A percentile compares a stretch with the other conserved stretches of the same genome.
Evolutionary conservation across 2,113 vertebrate genomes (phyloP).

Genomic region (Ceyx melanurus): DNA sequence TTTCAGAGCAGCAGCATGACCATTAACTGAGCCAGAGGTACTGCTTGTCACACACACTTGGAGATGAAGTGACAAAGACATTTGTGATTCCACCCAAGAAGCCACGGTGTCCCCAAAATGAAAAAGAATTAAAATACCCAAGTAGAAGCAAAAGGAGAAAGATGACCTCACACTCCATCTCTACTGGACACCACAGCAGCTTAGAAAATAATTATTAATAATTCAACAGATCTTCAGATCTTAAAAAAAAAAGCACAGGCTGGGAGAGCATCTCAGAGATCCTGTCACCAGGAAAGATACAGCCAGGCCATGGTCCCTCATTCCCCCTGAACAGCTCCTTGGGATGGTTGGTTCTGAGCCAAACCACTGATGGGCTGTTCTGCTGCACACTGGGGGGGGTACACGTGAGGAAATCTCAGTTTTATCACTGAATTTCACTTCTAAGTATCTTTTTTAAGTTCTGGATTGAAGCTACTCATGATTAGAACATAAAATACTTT

Average conservation of each 20-base stretch:
- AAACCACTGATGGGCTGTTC: neutral
- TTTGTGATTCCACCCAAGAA: neutral
- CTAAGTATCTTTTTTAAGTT: neutral
- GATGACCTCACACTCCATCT: accelerated
- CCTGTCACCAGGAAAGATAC: neutral
- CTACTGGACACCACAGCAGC: neutral
- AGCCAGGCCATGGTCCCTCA: neutral
- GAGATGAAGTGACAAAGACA: neutral
- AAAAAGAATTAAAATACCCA: neutral
- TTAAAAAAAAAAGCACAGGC: neutral
- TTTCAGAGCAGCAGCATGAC: neutral
- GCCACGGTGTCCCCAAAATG: neutral
- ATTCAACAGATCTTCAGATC: neutral
- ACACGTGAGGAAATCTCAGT: neutral
- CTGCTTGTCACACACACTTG: neutral
- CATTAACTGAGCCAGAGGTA: neutral
- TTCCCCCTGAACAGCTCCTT: neutral
- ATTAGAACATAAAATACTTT: neutral
- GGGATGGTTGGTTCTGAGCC: neutral
- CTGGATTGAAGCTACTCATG: neutral
- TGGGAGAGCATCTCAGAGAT: neutral
- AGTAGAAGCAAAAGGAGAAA: neutral
- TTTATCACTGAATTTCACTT: neutral
- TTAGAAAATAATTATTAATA: neutral
- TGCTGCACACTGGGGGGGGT: neutral